phyloP scores from a whole-genome alignment of 2,113 vertebrate genomes.

The Cepphus grylle region DNA sequence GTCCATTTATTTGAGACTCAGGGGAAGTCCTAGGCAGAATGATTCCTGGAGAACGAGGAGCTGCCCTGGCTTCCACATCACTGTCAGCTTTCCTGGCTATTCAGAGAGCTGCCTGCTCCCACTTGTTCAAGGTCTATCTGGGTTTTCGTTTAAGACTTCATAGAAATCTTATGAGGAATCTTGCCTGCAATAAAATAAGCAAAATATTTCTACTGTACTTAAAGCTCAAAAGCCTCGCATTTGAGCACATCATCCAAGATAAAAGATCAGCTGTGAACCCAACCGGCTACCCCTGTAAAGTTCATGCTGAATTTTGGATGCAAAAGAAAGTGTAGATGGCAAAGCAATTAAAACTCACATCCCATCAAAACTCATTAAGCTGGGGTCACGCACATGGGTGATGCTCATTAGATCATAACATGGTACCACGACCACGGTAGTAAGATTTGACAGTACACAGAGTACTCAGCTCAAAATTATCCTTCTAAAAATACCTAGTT shows the following conservation, averaged over 20 bases:
- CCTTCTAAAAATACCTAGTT: conserved; percentile 62
- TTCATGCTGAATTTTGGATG: not conserved
- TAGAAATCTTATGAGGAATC: not conserved
- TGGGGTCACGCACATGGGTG: not conserved
- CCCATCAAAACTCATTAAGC: not conserved
- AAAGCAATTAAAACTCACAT: not conserved
- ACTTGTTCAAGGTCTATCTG: not conserved
- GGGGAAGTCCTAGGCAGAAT: not conserved
- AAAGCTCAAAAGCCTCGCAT: not conserved
- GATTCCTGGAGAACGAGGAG: not conserved
- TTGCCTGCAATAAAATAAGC: not conserved
- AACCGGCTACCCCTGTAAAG: not conserved
- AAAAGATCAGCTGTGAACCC: not conserved
- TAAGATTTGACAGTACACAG: not conserved
- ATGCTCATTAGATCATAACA: not conserved
- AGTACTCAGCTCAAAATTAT: conserved; percentile 32
- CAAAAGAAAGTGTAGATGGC: not conserved
- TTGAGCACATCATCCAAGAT: not conserved
- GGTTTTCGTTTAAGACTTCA: not conserved
- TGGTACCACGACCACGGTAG: not conserved
- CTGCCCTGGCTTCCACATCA: not conserved
- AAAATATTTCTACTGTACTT: not conserved
- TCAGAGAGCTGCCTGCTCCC: not conserved
- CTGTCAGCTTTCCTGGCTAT: too few species aligned
- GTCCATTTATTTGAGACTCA: not conserved